Conservation (phyloP, 2,797 vertebrate genomes). For the Diplodus puntazzo region DNA sequence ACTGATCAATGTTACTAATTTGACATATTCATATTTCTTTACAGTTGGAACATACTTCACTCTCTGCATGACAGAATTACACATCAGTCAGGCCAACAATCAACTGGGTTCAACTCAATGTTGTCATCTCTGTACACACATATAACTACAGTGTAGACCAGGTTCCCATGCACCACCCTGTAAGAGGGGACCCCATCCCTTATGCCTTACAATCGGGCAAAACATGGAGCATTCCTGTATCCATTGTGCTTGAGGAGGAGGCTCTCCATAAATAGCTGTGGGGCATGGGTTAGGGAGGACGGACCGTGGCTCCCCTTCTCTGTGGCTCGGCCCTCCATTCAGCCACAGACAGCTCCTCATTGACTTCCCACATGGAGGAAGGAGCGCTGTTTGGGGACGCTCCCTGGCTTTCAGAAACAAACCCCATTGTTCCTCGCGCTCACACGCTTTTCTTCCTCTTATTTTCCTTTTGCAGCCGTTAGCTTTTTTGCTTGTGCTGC, state of each 20-base stretch:
- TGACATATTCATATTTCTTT: background rate
- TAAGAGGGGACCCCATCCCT: constrained; percentile 46
- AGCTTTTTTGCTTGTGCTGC: constrained; percentile 74
- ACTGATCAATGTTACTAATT: background rate
- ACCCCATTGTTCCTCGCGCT: constrained; percentile 81
- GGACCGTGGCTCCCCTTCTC: constrained; percentile 49
- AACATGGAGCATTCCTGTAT: constrained; percentile 70
- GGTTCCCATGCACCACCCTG: constrained; percentile 69
- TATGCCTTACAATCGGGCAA: constrained; percentile 48
- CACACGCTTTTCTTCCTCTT: constrained; percentile 80
- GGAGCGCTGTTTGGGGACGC: constrained; percentile 71
- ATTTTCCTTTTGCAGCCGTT: constrained; percentile 72
- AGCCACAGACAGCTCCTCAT: constrained; percentile 63
- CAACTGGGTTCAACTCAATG: background rate
- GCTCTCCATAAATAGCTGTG: constrained; percentile 78
- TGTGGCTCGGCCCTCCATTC: constrained; percentile 57
- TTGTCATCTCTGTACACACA: constrained; percentile 39
- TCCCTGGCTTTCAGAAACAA: constrained; percentile 80
- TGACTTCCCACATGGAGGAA: constrained; percentile 77
- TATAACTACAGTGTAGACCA: constrained; percentile 20
- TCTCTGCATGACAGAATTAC: background rate
- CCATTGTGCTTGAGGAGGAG: constrained; percentile 76
- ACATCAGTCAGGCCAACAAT: background rate
- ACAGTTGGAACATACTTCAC: background rate
- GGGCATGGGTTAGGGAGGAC: constrained; percentile 66